Evolutionary conservation across 2,797 vertebrate species (phyloP), one percentile per base, ranked within the genome.

Genomic region (Otolemur crassicaudatus): DNA sequence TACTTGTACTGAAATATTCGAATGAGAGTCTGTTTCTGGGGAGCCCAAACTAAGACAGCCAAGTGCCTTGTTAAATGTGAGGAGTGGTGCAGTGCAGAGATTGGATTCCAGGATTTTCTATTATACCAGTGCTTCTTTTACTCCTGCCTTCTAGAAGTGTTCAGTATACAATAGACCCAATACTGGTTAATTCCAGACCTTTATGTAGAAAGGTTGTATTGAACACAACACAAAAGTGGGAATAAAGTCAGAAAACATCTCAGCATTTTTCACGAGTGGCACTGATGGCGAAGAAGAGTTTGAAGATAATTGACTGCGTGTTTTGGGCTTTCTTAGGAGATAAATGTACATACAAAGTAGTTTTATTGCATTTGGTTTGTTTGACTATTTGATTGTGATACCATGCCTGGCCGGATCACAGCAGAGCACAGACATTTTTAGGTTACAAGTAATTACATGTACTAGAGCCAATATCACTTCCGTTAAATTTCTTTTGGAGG

Each of bases 331-430:
- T 91, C 25, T 80, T 91, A 93, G 81, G 37, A 73, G 7, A 19
- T 63, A n/a, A 87, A 22, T 89, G 19, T 2, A 94, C 23, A 58
- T 84, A 73, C 40, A 17, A 92, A 81, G 27, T 90, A 60, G 20
- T 49, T 95, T 91, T 81, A 63, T 91, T 97, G 65, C 80, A 75
- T 93, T 96, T 87, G 91, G n/a, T 83, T 85, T 92, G 43, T 58
- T 94, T 97, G 3, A 89, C 89, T 91, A 84, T 90, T 79, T 96
- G 58, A 92, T 60, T 34, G 13, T 91, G 53, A 88, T 89, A 53
- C 37, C 10, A 37, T 94, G 20, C 17, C 34, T 70, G 46, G 65
- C 2, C n/a, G 43, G 84, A 91, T 81, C 49, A 87, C 9, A 76
- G 69, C 12, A 85, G 63, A 82, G n/a, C 19, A 22, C 53, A 79